Evolutionary conservation across 2,113 vertebrate species (phyloP).

Genomic region (Nycticorax nycticorax): DNA sequence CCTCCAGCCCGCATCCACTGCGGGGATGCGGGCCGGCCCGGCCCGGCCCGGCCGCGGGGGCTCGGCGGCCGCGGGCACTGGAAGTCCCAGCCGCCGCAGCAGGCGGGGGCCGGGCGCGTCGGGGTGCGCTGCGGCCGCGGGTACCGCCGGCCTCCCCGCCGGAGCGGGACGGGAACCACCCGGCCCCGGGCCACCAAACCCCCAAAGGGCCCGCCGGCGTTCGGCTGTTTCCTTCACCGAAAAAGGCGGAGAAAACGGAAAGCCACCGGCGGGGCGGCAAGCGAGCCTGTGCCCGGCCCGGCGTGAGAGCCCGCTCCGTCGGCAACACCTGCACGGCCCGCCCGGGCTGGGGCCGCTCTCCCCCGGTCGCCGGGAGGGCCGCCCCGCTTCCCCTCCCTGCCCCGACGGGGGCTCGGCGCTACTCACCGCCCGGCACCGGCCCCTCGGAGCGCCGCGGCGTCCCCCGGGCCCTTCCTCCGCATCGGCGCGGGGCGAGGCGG

Average conservation of each 20-base stretch:
- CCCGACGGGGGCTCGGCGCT: not conserved
- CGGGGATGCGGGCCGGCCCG: not conserved
- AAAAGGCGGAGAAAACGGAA: not conserved
- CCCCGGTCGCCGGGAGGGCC: no score
- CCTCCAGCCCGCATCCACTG: not conserved
- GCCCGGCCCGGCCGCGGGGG: not conserved
- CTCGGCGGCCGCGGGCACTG: not conserved
- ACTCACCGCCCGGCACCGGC: conserved; percentile 28
- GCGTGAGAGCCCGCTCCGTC: not conserved
- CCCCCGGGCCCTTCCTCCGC: not conserved
- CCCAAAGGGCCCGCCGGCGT: not conserved
- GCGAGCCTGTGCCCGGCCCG: not conserved
- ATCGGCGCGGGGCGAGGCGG: not conserved
- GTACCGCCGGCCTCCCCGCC: not conserved
- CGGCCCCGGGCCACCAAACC: not conserved
- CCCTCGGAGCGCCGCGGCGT: not conserved
- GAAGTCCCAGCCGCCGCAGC: not conserved
- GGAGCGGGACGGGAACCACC: not conserved
- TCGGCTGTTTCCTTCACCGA: not conserved
- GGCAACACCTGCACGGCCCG: not conserved
- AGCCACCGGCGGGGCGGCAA: not conserved
- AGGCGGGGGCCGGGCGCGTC: not conserved
- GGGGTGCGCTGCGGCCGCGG: not conserved
- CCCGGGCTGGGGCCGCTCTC: not conserved
- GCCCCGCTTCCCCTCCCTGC: not conserved